Conservation (phyloP, 2,888 invertebrate genomes). For the Oscheius myriophilus region DNA sequence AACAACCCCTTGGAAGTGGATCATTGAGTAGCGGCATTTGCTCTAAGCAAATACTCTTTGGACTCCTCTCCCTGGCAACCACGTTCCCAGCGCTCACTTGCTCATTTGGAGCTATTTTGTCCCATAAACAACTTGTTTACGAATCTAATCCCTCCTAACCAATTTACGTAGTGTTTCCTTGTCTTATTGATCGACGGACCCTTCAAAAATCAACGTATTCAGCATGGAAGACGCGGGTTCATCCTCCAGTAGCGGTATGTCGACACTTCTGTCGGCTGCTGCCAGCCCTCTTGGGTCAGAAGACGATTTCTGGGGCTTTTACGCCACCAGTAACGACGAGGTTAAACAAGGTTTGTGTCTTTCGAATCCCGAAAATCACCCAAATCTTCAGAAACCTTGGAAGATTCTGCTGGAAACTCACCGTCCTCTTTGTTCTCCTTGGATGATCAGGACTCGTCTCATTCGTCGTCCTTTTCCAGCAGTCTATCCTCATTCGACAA, state of each 20-base stretch:
- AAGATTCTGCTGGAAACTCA: slow-evolving; percentile 31
- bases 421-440: slow-evolving; percentile 26
- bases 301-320: slow-evolving; percentile 25
- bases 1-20: slow-evolving; percentile 13
- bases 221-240: slow-evolving; percentile 33
- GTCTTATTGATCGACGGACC: neutral
- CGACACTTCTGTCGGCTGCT: slow-evolving; percentile 23
- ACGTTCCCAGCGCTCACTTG: slow-evolving; percentile 19
- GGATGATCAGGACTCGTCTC: slow-evolving; percentile 19
- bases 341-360: slow-evolving; percentile 7
- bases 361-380: neutral
- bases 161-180: neutral
- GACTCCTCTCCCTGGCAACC: slow-evolving; percentile 23
- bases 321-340: slow-evolving; percentile 1
- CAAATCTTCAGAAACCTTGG: slow-evolving; percentile 1
- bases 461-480: slow-evolving; percentile 11
- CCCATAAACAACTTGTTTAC: neutral
- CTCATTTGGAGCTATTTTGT: neutral
- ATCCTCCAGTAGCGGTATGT: slow-evolving; percentile 20
- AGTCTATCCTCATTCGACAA: slow-evolving; percentile 13
- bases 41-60: slow-evolving; percentile 30
- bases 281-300: slow-evolving; percentile 21
- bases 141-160: neutral
- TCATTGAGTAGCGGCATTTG: slow-evolving; percentile 28
- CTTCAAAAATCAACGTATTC: neutral